Evolutionary conservation across 1,140 invertebrate genomes (phyloP), one percentile per base, ranked within the genome.

Genomic region (Brachionus rubens): DNA sequence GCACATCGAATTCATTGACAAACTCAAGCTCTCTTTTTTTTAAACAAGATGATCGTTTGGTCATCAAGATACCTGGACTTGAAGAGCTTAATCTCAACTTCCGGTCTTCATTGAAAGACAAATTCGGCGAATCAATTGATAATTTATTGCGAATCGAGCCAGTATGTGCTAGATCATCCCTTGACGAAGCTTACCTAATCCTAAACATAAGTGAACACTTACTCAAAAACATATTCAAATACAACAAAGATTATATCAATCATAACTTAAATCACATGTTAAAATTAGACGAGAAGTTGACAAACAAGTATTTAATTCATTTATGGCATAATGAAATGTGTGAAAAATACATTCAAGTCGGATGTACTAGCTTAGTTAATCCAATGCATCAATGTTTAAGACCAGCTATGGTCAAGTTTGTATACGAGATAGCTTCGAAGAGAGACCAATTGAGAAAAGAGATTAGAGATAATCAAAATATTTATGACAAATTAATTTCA

Each of bases 241-340:
- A 72, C 24, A 72, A 72, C 26, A 72, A 72, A 40, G 68, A 72
- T 21, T 54, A 41, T 36, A 72, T 72, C 4, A 72, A 72, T 50
- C 68, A 72, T 26, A 72, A 36, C 30, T 33, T 72, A 10, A 72
- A 72, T 33, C 68, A 72, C 24, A 72, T 72, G 68, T 30, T 50
- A n/a, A 72, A 72, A 72, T 40, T 72, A 33, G 68, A 72, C 24
- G 68, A 72, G 9, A 72, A 72, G 10, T 26, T 72, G 14, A 72
- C 68, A 2, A 72, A 72, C 19, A 72, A 72, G 24, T 41, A 40
- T 36, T 12, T 72, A 7, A 72, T 72, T 7, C 68, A 72, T 72
- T 50, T 72, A 24, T 72, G 68, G 68, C 68, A 72, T 33, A 72
- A 72, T 41, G 68, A 72, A 72, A 41, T 72, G 46, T 72, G 68